Percentiles rank a stretch among this genome's conserved stretches.
These are phyloP conservation scores for Apostichopus parvimensis DNA, from an alignment of 35 echinoderm and acorn worm species.

Conservation along the genomic window DNA sequence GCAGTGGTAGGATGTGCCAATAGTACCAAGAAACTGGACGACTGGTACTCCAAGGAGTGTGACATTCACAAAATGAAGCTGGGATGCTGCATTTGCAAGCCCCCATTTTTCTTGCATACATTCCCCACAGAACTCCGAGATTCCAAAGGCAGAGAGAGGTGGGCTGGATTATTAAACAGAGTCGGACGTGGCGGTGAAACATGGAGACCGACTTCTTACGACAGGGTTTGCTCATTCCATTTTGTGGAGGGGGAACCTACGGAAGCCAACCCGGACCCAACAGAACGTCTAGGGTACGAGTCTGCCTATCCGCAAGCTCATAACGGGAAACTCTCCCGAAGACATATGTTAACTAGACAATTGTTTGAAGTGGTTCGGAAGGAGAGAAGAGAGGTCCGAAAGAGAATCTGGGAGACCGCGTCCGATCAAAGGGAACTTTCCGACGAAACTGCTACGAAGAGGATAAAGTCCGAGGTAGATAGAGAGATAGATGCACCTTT, in stretches of 20 bases:
- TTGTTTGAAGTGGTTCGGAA: not conserved
- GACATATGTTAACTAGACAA: not conserved
- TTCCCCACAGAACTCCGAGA: constrained; percentile 69
- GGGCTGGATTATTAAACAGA: constrained; percentile 40
- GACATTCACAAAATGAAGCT: constrained; percentile 44
- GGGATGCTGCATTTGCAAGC: constrained; percentile 61
- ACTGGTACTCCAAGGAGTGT: constrained; percentile 55
- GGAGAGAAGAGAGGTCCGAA: not conserved
- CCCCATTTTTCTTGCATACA: constrained; percentile 63
- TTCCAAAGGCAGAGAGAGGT: constrained; percentile 47
- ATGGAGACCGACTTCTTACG: not conserved
- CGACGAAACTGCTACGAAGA: not conserved
- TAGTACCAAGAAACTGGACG: constrained; percentile 57
- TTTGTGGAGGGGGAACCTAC: not conserved
- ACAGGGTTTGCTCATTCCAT: constrained; percentile 14
- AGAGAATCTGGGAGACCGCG: not conserved
- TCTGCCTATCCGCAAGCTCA: not conserved
- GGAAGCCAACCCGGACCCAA: constrained; percentile 30
- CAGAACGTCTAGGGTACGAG: constrained; percentile 36
- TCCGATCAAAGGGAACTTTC: not conserved
- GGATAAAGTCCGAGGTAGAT: not conserved
- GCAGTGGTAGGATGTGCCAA: constrained; percentile 60
- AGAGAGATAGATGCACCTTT: not conserved
- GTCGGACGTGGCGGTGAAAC: not conserved
- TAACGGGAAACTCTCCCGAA: not conserved